Conservation (phyloP, 2,797 vertebrate species). For the Caiman crocodilus region DNA sequence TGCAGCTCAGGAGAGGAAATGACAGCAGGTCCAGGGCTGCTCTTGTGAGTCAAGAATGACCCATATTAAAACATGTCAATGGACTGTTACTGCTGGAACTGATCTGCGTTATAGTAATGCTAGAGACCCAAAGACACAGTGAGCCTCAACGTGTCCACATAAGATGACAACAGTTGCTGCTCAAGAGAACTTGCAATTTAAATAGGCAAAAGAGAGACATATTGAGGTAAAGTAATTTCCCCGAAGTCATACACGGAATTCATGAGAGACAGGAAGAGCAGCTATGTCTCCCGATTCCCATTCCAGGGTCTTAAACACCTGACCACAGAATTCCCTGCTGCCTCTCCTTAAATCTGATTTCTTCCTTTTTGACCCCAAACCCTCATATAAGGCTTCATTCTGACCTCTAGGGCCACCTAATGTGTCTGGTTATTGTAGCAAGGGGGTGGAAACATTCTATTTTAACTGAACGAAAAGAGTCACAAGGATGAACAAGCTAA, state of each 20-base stretch:
- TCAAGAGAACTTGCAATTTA: background rate
- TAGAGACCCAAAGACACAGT: background rate
- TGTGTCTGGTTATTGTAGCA: background rate
- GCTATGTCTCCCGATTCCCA: background rate
- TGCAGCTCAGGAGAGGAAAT: background rate
- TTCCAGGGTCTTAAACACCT: background rate
- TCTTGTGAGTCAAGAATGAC: background rate
- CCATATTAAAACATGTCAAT: background rate
- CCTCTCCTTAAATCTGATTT: background rate
- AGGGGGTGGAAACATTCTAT: background rate
- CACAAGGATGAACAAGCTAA: background rate
- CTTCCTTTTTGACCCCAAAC: background rate
- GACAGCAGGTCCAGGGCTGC: background rate
- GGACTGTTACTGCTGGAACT: background rate
- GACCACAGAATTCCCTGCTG: background rate
- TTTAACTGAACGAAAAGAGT: accelerated
- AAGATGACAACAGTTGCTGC: background rate
- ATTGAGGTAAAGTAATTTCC: background rate
- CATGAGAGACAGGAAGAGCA: background rate
- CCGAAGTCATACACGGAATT: background rate
- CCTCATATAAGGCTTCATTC: background rate
- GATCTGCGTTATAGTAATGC: background rate
- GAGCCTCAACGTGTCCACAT: too few relatives aligned
- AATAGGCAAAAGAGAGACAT: background rate
- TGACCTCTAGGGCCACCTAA: background rate